phyloP scores from a whole-genome alignment of 2,888 invertebrate genomes.

The Cantharis flavilabris region DNA sequence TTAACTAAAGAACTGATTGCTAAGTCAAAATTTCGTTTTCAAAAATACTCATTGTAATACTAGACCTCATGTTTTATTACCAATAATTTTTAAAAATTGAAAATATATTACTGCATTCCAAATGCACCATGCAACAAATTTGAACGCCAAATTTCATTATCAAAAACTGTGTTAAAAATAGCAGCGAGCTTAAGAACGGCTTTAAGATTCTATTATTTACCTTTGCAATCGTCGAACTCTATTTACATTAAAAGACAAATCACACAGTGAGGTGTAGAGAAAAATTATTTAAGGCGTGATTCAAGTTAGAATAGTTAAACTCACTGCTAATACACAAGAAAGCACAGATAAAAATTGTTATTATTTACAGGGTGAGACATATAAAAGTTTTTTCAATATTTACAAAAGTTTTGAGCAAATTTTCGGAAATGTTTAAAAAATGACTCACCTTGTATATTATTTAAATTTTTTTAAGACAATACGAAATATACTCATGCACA shows the following conservation, averaged over 20 bases:
- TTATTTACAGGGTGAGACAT: not conserved
- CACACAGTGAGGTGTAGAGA: conserved; percentile 6
- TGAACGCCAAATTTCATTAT: conserved; percentile 9
- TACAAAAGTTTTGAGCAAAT: not conserved
- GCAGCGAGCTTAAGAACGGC: conserved; percentile 21
- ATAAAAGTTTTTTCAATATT: not conserved
- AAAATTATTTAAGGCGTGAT: not conserved
- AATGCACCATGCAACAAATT: conserved; percentile 28
- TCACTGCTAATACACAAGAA: conserved; percentile 23
- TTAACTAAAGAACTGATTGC: not conserved
- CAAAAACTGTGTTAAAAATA: conserved; percentile 7
- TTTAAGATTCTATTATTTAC: not conserved
- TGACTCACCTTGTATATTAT: not conserved
- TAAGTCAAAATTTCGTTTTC: not conserved
- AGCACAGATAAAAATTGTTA: not conserved
- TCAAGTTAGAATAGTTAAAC: conserved; percentile 5
- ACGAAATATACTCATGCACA: conserved; percentile 18
- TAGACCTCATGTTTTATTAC: not conserved
- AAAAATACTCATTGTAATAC: not conserved
- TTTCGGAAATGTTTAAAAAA: not conserved
- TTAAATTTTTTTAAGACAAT: not conserved
- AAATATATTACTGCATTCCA: conserved; percentile 22
- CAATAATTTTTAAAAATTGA: not conserved
- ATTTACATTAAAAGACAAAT: conserved; percentile 7
- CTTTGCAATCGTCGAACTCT: not conserved